phyloP scores from a whole-genome alignment of 37 sponge, comb jelly and placozoan genomes.

The Dysidea cf. avara region DNA sequence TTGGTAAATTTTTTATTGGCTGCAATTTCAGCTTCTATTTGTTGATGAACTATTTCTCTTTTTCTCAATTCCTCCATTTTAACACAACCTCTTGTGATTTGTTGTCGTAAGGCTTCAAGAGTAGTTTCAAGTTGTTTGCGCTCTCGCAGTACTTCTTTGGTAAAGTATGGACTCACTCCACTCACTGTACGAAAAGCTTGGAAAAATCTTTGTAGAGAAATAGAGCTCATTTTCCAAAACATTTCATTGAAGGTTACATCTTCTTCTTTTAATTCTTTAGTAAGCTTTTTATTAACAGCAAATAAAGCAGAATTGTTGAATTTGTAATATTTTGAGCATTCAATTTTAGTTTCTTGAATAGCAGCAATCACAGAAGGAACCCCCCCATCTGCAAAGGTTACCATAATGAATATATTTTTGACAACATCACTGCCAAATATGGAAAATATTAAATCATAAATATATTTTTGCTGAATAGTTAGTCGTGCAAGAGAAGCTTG shows the following conservation, averaged over 20 bases:
- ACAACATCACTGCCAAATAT: constrained; percentile 13
- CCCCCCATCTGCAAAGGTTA: constrained; percentile 6
- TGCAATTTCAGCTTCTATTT: no score
- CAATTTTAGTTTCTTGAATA: constrained; percentile 9
- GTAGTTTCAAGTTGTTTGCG: no score
- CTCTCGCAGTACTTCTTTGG: constrained; percentile 1
- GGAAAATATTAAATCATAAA: background rate
- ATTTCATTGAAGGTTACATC: background rate
- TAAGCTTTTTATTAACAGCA: constrained; percentile 1
- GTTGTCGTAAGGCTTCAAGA: no score
- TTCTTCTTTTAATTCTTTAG: background rate
- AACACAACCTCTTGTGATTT: no score
- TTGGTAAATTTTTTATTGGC: no score
- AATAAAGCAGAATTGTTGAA: no score
- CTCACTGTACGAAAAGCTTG: background rate
- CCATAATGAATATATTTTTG: background rate
- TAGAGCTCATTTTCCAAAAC: constrained; percentile 3
- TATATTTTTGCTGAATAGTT: constrained; percentile 11
- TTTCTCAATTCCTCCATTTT: no score
- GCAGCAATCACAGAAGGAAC: background rate
- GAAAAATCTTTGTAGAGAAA: background rate
- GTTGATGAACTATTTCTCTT: no score
- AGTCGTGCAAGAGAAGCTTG: background rate
- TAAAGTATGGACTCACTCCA: background rate
- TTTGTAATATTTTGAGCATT: no score